These are phyloP conservation scores for Ellobius talpinus DNA, from an alignment of 2,113 vertebrate species.

Conservation along the genomic window DNA sequence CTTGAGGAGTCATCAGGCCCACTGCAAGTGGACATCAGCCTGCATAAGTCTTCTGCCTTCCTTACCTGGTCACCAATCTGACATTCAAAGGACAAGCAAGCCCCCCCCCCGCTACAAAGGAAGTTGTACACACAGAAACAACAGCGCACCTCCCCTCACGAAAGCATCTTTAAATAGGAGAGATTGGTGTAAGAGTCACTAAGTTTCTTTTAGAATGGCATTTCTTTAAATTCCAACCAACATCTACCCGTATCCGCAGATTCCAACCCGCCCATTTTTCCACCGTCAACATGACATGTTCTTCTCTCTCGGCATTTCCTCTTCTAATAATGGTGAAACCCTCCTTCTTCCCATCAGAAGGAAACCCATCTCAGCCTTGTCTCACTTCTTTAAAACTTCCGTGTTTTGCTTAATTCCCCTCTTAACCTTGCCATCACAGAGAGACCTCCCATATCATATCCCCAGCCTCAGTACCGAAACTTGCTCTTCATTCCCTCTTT, in stretches of 20 bases:
- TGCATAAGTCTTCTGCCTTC: background rate
- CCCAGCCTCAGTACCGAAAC: background rate
- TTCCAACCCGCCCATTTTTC: background rate
- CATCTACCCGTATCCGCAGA: background rate
- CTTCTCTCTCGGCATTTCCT: background rate
- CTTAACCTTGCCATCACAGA: background rate
- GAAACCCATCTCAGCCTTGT: background rate
- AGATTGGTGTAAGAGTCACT: background rate
- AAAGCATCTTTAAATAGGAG: background rate
- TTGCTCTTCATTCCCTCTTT: background rate
- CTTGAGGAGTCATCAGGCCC: background rate
- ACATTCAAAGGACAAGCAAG: background rate
- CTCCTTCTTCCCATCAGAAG: background rate
- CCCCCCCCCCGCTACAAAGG: background rate
- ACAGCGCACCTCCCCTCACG: background rate
- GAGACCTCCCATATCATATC: background rate
- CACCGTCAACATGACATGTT: background rate
- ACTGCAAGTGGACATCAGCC: background rate
- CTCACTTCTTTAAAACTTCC: background rate
- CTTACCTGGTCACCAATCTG: background rate
- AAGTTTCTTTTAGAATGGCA: background rate
- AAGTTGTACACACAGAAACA: background rate
- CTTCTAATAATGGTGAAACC: background rate
- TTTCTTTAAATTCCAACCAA: background rate
- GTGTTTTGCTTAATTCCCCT: background rate